Base-by-base conservation (phyloP, 1,140 invertebrate genomes). In the Chlorops oryzae region DNA sequence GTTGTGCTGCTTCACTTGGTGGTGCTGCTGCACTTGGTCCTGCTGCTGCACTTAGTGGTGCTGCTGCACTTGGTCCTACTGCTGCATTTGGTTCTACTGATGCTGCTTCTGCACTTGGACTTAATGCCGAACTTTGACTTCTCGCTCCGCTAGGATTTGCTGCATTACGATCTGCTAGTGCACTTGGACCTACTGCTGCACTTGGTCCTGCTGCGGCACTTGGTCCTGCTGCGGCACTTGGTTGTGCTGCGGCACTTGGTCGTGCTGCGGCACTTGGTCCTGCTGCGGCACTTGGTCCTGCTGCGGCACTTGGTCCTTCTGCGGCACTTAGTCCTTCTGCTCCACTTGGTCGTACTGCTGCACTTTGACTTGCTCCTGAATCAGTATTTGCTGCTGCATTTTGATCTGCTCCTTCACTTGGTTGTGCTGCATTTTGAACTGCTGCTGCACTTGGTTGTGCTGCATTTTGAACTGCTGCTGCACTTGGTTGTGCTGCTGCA, bases 11-110 rank as follows among this genome's bases (percentile, higher is more conserved):
- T n/a, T 7, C n/a, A 10, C 27, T 23, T 5, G 5, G 52, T n/a
- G 44, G n/a, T 7, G 38, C 45, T 6, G 56, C 47, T 13, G 41
- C 12, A 1, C 41, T 49, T 5, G 57, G 55, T 13, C 51, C 38
- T 12, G 51, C 52, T 49, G 57, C 41, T 9, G 50, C 24, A 10
- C 23, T 54, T 0, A 52, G 51, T n/a, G 22, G 18, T 47, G 46
- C 20, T n/a, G 50, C 27, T 18, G 44, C 27, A 43, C 20, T 50
- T 13, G 52, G 43, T 10, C 40, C 53, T 3, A 47, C 38, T 24
- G 34, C 38, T 18, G 40, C 38, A 3, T 32, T 52, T 13, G 53
- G 43, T 25, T 55, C 4, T 7, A 50, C 52, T 32, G 56, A 47
- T 12, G 39, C 39, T 3, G 13, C 48, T 15, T 46, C 41, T 40